Base-by-base conservation (phyloP, 2,888 invertebrate species). In the Hyalella azteca region DNA sequence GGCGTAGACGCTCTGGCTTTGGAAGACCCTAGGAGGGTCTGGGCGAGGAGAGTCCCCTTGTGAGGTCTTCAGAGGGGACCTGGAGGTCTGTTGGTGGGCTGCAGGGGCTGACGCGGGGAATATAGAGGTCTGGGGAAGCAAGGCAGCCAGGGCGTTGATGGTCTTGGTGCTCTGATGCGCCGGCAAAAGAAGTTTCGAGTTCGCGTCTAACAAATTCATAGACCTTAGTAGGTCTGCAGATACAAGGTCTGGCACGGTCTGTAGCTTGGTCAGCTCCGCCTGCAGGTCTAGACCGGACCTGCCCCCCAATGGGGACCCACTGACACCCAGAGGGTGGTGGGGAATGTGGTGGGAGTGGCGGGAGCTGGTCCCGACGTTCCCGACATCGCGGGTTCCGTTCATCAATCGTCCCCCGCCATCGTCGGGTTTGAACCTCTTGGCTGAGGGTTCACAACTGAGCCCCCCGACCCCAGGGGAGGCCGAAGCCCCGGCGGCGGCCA, bases 101-200 rank as follows among this genome's bases (percentile, higher is more conserved):
- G 81, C 82, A 1, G 84, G 84, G 41, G 81, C 83, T 9, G 83
- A 81, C 11, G 84, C 84, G 32, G 84, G 84, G 73, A 84, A 84
- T 50, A 84, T 84, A 45, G 80, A 81, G n/a, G 84, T 84, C 36
- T 84, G 84, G 39, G 84, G 84, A 22, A 84, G 77, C 29, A 84
- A 79, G 59, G 82, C 82, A 29, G 84, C 84, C 66, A 84, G 76
- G 9, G 84, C 84, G 73, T 81, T 84, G 48, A 84, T 84, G n/a
- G 84, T 84, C 78, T 84, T 84, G 73, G 80, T 84, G 49, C 81
- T 81, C 77, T 84, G 84, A 78, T 84, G 84, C 32, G 84, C 84
- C 39, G 84, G 84, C 26, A 84, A 77, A n/a, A 84, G 79, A 11
- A 82, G 50, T 50, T 82, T 82, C 29, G 82, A 79, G 32, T 78